phyloP scores from a whole-genome alignment of 2,888 invertebrate species.

The Himalopsyche japonica region DNA sequence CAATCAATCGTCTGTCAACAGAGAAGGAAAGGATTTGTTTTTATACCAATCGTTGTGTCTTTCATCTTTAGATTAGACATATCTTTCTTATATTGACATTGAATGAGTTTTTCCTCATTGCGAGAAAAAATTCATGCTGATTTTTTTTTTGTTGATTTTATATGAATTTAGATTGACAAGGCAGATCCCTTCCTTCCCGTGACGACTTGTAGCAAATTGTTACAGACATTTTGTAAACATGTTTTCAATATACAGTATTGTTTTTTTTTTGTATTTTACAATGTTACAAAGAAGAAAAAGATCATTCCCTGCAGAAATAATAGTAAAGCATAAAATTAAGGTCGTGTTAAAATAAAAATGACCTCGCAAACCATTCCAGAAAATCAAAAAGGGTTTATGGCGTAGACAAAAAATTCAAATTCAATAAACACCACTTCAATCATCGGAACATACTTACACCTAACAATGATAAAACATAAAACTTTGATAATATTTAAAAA shows the following conservation, averaged over 20 bases:
- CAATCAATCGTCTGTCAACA: constrained; percentile 65
- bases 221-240: constrained; percentile 23
- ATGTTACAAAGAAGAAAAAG: constrained; percentile 50
- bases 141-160: constrained; percentile 16
- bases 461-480: too few relatives aligned
- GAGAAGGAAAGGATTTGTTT: constrained; percentile 66
- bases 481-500: too few relatives aligned
- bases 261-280: constrained; percentile 27
- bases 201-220: constrained; percentile 37
- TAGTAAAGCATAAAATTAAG: constrained; percentile 7
- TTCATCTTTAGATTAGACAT: constrained; percentile 24
- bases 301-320: constrained; percentile 46
- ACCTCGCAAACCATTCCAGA: background rate
- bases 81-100: constrained; percentile 10
- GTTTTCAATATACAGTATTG: constrained; percentile 10
- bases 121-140: constrained; percentile 30
- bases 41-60: constrained; percentile 44
- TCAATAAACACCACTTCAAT: too few relatives aligned
- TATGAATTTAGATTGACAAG: constrained; percentile 42
- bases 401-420: too few relatives aligned
- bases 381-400: background rate
- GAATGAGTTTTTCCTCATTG: constrained; percentile 24
- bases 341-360: background rate
- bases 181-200: constrained; percentile 61
- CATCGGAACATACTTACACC: too few relatives aligned